Evolutionary conservation across 1,140 invertebrate genomes (phyloP).

Genomic region (Copidosoma floridanum): DNA sequence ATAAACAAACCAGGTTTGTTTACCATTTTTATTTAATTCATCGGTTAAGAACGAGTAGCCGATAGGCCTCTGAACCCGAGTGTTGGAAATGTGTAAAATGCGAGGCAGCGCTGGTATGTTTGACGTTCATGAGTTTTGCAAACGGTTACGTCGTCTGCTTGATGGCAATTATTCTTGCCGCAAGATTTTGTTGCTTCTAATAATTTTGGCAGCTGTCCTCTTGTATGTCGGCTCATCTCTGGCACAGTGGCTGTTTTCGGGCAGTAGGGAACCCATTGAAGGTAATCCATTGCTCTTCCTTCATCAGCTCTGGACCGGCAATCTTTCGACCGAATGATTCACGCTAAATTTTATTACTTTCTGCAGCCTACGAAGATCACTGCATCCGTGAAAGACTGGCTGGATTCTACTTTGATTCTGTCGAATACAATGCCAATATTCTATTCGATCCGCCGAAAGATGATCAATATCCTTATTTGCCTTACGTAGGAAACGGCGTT

Average conservation of each 20-base stretch:
- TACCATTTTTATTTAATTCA: not conserved
- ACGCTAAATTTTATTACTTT: slow-evolving; percentile 1
- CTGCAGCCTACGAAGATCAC: slow-evolving; percentile 59
- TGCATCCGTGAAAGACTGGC: slow-evolving; percentile 67
- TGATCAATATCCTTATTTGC: slow-evolving; percentile 64
- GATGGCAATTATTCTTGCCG: slow-evolving; percentile 67
- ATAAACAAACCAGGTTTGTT: no score
- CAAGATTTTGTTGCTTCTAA: slow-evolving; percentile 63
- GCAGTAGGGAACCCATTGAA: slow-evolving; percentile 50
- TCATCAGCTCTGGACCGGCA: no score
- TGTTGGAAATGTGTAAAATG: no score
- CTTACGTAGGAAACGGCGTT: slow-evolving; percentile 79
- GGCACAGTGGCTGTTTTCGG: slow-evolving; percentile 62
- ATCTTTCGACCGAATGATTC: not conserved
- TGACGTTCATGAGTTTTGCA: slow-evolving; percentile 53
- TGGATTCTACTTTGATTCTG: slow-evolving; percentile 60
- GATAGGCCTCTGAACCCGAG: no score
- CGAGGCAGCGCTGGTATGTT: slow-evolving; percentile 44
- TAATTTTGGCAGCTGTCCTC: slow-evolving; percentile 62
- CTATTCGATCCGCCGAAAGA: slow-evolving; percentile 59
- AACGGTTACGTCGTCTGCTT: slow-evolving; percentile 60
- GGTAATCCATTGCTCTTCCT: slow-evolving; percentile 30
- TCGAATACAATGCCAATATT: slow-evolving; percentile 69
- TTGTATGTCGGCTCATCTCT: slow-evolving; percentile 66
- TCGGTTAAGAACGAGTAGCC: no score